Conservation (phyloP, 2,888 invertebrate genomes). For the Machimus atricapillus region DNA sequence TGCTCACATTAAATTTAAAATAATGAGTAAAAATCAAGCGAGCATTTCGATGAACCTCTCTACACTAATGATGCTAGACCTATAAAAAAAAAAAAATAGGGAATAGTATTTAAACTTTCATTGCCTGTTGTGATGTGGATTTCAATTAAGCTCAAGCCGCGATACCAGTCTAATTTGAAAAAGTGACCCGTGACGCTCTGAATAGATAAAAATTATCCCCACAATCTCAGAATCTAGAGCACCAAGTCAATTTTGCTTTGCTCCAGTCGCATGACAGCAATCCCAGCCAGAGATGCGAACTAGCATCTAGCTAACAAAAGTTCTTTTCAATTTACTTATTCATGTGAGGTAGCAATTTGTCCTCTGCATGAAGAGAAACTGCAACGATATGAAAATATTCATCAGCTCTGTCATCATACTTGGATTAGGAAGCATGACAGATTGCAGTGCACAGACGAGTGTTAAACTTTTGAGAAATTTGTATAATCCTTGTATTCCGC, state of each 20-base stretch:
- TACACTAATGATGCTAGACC: not conserved
- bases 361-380: slow-evolving; percentile 10
- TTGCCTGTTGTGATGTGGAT: not conserved
- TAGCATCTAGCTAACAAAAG: not conserved
- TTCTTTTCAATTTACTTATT: slow-evolving; percentile 20
- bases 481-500: not conserved
- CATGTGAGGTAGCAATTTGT: slow-evolving; percentile 22
- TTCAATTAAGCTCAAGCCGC: not conserved
- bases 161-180: not conserved
- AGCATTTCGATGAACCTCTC: not conserved
- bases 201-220: not conserved
- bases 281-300: not conserved
- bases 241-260: not conserved
- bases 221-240: not conserved
- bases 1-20: not conserved
- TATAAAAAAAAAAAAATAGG: not conserved
- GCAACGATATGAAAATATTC: slow-evolving; percentile 20
- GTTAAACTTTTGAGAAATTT: slow-evolving; percentile 11
- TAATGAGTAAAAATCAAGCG: no score
- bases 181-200: not conserved
- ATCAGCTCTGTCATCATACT: slow-evolving; percentile 11
- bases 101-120: not conserved
- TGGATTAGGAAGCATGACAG: not conserved
- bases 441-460: slow-evolving; percentile 1
- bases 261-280: not conserved